Base-by-base conservation (phyloP, 2,797 vertebrate genomes). In the Notolepis coatsorum region DNA sequence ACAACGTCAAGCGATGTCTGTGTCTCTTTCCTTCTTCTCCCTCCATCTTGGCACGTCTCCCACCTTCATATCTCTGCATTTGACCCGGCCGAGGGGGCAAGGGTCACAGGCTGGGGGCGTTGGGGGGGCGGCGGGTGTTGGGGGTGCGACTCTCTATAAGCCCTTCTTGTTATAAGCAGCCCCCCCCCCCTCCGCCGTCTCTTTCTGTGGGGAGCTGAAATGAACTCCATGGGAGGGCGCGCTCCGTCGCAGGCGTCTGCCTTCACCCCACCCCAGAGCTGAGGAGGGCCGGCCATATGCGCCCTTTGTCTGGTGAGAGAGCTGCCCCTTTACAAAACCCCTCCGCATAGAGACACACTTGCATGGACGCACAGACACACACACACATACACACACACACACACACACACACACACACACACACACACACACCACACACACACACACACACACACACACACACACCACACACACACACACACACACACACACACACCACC, bases 261-360 rank as follows among this genome's bases (percentile, higher is more conserved):
- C 81, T 24, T 66, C 76, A 75, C 78, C 64, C 85, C 84, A 79
- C 68, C 81, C 85, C 61, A 71, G 75, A 87, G 79, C 79, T 69
- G 73, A 80, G 82, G 69, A 86, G 79, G 80, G 71, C 77, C 77
- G 66, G 84, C 91, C 92, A 93, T 93, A 92, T 94, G 92, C 82
- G 84, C 78, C 85, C 83, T 91, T 93, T 94, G 91, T 93, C 82
- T 91, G 46, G 20, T 63, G 76, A 70, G 79, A 52, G 38, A 57
- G 73, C 54, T 57, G 76, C 72, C 61, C 73, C 38, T 13, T 61
- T 81, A 45, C 71, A 73, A 62, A n/a, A 60, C 68, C 61, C 39
- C 15, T 23, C 41, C 41, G 41, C 10, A 42, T n/a, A 42, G n/a
- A 42, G 9, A 24, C 43, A 24, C 27, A 20, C n/a, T n/a, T n/a